These are phyloP conservation scores for Scyliorhinus canicula DNA, from an alignment of 2,797 vertebrate species.

Conservation along the genomic window DNA sequence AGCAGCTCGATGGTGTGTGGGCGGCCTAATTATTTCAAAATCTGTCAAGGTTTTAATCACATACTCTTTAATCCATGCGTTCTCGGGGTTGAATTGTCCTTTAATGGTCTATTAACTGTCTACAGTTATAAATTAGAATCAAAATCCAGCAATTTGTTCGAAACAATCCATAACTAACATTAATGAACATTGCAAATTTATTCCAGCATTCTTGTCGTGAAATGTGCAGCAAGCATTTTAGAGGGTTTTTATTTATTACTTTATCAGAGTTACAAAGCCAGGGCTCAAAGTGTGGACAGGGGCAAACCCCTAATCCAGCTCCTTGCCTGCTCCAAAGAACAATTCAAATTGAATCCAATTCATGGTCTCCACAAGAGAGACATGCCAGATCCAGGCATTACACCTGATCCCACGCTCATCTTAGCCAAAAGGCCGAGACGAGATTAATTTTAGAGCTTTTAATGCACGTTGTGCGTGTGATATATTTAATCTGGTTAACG, in stretches of 20 bases:
- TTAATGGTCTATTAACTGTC: neutral
- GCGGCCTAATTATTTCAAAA: neutral
- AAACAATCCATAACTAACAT: neutral
- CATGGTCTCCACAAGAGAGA: too few relatives aligned
- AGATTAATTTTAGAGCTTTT: neutral
- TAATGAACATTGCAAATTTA: neutral
- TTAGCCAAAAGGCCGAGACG: too few relatives aligned
- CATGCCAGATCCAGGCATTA: too few relatives aligned
- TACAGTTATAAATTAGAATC: constrained; percentile 11
- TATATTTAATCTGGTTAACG: neutral
- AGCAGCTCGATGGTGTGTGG: neutral
- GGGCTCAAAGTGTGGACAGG: too few relatives aligned
- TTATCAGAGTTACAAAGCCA: too few relatives aligned
- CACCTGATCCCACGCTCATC: too few relatives aligned
- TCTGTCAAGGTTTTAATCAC: neutral
- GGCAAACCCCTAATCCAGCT: too few relatives aligned
- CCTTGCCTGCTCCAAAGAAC: too few relatives aligned
- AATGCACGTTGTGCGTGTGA: neutral
- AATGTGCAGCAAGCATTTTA: neutral
- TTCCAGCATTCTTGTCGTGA: neutral
- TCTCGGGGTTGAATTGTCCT: neutral
- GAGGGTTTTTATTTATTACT: too few relatives aligned
- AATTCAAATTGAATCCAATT: too few relatives aligned
- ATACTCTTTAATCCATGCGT: neutral
- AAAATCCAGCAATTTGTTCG: neutral